phyloP scores from a whole-genome alignment of 1,140 invertebrate species.

The Colletes gigas region DNA sequence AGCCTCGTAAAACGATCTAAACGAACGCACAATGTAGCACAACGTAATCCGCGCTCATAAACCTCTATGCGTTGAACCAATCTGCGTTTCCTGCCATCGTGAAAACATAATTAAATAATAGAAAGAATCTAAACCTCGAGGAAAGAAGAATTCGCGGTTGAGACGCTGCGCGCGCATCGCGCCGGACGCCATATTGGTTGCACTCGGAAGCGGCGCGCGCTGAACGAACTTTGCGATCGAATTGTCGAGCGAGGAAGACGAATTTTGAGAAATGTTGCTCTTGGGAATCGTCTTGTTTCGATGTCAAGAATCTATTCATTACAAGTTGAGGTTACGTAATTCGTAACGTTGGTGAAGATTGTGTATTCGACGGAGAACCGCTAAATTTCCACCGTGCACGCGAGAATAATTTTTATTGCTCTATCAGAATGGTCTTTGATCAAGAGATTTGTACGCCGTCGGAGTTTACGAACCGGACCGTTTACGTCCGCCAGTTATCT shows the following conservation, averaged over 20 bases:
- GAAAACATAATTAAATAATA: neutral
- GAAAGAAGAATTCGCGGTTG: too few species aligned
- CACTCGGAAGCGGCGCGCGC: neutral
- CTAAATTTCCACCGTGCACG: neutral
- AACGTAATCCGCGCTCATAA: constrained; percentile 17
- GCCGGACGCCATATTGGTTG: neutral
- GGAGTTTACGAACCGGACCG: constrained; percentile 19
- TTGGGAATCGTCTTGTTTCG: neutral
- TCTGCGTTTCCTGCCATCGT: neutral
- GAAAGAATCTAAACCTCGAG: neutral
- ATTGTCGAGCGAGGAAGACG: neutral
- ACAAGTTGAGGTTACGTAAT: neutral
- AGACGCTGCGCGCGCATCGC: too few species aligned
- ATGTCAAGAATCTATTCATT: too few species aligned
- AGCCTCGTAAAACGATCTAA: constrained; percentile 36
- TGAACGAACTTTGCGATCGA: neutral
- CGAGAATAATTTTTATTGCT: constrained; percentile 30
- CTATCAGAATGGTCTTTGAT: constrained; percentile 5
- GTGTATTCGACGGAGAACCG: neutral
- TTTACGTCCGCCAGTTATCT: constrained; percentile 18
- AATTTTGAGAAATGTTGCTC: constrained; percentile 1
- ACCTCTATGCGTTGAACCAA: neutral
- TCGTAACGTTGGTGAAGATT: neutral
- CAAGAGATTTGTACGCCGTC: neutral
- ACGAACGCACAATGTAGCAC: constrained; percentile 22